Evolutionary conservation across 2,888 invertebrate genomes (phyloP).

Genomic region (Liopterus haemorrhoidalis): DNA sequence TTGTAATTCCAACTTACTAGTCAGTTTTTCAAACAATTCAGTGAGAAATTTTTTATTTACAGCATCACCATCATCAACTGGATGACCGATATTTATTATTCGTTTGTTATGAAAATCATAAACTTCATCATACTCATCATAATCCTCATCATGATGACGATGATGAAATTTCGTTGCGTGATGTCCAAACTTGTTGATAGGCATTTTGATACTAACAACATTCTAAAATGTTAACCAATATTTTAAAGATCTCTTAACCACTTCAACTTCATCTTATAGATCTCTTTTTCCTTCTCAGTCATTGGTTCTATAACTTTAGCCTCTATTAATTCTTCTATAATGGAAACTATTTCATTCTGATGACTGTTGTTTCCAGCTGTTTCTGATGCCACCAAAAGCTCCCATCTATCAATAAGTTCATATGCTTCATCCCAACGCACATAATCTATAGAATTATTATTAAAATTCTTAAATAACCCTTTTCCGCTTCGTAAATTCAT

Average conservation of each 20-base stretch:
- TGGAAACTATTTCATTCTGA: too few species aligned
- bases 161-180: not conserved
- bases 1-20: too few species aligned
- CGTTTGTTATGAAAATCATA: not conserved
- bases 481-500: too few species aligned
- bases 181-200: constrained; percentile 1
- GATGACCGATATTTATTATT: not conserved
- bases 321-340: constrained; percentile 1
- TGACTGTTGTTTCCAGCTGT: constrained; percentile 34
- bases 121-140: not conserved
- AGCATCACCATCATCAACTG: not conserved
- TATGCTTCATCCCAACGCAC: not conserved
- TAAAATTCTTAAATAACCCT: too few species aligned
- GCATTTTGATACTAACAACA: not conserved
- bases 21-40: not conserved
- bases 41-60: not conserved
- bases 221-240: too few species aligned
- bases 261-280: too few species aligned
- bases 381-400: constrained; percentile 35
- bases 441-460: not conserved
- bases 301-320: too few species aligned
- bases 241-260: too few species aligned
- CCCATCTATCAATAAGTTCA: constrained; percentile 29
- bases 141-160: not conserved
- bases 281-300: too few species aligned